Percentiles rank a stretch among this genome's conserved stretches.
These are phyloP conservation scores for Macroteleia sp. DNA, from an alignment of 2,888 invertebrate species.

Conservation along the genomic window DNA sequence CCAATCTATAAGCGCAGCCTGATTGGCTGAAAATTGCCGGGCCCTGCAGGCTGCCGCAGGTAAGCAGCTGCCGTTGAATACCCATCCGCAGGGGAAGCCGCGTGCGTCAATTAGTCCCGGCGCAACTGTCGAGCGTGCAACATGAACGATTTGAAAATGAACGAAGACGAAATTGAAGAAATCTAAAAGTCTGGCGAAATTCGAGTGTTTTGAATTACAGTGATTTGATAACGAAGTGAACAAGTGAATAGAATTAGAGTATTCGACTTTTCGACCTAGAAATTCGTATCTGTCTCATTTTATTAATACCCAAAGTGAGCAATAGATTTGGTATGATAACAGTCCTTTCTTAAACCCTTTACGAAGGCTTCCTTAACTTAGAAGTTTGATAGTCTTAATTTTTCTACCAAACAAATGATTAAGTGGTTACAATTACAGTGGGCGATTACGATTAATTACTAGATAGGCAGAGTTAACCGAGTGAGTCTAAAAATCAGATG, in stretches of 20 bases:
- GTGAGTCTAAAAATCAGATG: conserved; percentile 16
- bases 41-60: conserved; percentile 69
- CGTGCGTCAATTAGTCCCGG: conserved; percentile 80
- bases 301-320: too few relatives aligned
- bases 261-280: too few relatives aligned
- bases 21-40: conserved; percentile 55
- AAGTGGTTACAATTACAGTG: conserved; percentile 13
- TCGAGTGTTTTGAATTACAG: too few relatives aligned
- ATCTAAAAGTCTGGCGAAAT: conserved; percentile 8
- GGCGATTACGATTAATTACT: neutral
- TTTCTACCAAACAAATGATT: neutral
- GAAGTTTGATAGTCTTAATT: too few relatives aligned
- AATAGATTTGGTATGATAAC: too few relatives aligned
- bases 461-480: neutral
- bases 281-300: too few relatives aligned
- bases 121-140: conserved; percentile 82
- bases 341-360: too few relatives aligned
- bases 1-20: conserved; percentile 43
- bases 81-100: conserved; percentile 67
- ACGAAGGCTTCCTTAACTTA: too few relatives aligned
- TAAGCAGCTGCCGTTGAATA: conserved; percentile 77
- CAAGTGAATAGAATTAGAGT: too few relatives aligned
- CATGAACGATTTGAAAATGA: conserved; percentile 69
- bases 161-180: conserved; percentile 55
- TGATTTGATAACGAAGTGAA: too few relatives aligned